phyloP scores from a whole-genome alignment of 1,140 invertebrate species.

The Drosophila sproati region DNA sequence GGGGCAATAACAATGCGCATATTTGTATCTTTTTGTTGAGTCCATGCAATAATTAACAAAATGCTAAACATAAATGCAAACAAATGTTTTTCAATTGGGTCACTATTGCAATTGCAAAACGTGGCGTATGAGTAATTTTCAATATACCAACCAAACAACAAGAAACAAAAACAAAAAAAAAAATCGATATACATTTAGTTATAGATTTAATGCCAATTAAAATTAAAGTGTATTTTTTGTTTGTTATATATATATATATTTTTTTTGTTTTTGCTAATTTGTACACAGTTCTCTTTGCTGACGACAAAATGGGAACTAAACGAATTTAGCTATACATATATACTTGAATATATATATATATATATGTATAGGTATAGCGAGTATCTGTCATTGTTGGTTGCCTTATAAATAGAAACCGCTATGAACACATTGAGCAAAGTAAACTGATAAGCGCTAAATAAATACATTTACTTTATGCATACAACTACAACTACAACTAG shows the following conservation, averaged over 20 bases:
- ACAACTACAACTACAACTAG: conserved; percentile 6
- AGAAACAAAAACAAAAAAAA: not conserved
- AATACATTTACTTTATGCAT: conserved; percentile 42
- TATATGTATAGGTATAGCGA: conserved; percentile 12
- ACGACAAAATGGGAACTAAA: conserved; percentile 2
- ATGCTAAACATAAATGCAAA: conserved; percentile 9
- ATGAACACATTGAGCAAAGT: conserved; percentile 35
- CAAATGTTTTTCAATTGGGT: conserved; percentile 43
- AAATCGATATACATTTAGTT: conserved; percentile 1
- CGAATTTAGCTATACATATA: conserved; percentile 5
- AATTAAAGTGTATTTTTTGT: conserved; percentile 37
- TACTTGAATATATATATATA: not conserved
- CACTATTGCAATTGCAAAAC: conserved; percentile 33
- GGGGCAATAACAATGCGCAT: conserved; percentile 5
- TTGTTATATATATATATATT: not conserved
- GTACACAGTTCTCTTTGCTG: conserved; percentile 16
- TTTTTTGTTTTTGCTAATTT: not conserved
- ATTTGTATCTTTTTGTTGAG: conserved; percentile 17
- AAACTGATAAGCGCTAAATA: conserved; percentile 50
- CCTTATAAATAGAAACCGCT: conserved; percentile 48
- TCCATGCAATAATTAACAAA: conserved; percentile 30
- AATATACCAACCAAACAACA: conserved; percentile 20
- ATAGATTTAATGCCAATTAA: conserved; percentile 21
- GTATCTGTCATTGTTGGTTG: conserved; percentile 27
- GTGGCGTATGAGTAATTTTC: conserved; percentile 45